Base-by-base conservation (phyloP, 2,888 invertebrate genomes). In the Philaethria dido region DNA sequence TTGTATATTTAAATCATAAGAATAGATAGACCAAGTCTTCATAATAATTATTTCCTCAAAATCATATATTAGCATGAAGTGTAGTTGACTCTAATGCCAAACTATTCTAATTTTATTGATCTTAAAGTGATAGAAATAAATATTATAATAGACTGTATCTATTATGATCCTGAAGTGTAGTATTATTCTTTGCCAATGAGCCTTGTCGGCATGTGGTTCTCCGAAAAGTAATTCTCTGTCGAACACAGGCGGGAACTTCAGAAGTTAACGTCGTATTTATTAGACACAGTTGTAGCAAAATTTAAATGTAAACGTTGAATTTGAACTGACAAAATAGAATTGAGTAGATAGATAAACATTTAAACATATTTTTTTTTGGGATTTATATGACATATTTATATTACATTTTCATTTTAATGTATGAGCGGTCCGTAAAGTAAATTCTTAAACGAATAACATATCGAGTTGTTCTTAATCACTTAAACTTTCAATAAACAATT, bases 171-270 rank as follows among this genome's bases (percentile, higher is more conserved):
- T 16, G 16, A 60, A 47, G 22, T 20, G 25, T 4, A 44, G 39
- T 59, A 18, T 16, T 48, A 42, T 60, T 39, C 33, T 25, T 42
- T 47, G 47, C 29, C 42, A 65, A n/a, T 48, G 20, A 72, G 71
- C 69, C 52, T 64, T 70, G 77, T 68, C 72, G 69, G 65, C 69
- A 72, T 74, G 44, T 68, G 75, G 66, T 85, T 85, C 86, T 75
- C 75, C 76, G 85, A 84, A 86, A 83, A 78, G 78, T 79, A 75
- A 80, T 85, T 82, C 78, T 73, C 74, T 74, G 72, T 74, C 73
- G 70, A 69, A 74, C 72, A 72, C 72, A 72, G 70, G 74, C 71
- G 66, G 69, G 69, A 72, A 71, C 70, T 73, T 67, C 69, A 74
- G 71, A 62, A 67, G 68, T 65, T 71, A 68, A 69, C 65, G 62